These are phyloP conservation scores for Cossypha niveicapilla DNA, from an alignment of 2,797 vertebrate species.

Conservation along the genomic window DNA sequence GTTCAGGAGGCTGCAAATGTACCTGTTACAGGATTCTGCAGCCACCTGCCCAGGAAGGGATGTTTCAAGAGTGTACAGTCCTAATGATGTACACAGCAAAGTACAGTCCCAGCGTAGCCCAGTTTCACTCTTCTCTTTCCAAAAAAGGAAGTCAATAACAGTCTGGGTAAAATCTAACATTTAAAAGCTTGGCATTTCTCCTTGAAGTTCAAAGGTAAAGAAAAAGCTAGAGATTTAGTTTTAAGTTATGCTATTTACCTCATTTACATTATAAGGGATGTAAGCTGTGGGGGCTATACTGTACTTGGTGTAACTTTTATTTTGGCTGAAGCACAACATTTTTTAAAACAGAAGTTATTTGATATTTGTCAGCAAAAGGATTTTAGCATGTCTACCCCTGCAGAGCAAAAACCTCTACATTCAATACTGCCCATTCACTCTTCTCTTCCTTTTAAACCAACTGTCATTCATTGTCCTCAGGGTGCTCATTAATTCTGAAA, in stretches of 20 bases:
- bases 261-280: neutral
- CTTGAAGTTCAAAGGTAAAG: neutral
- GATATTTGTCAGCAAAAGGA: constrained; percentile 54
- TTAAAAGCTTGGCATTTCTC: neutral
- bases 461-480: constrained; percentile 62
- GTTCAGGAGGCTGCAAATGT: neutral
- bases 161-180: neutral
- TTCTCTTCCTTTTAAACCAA: constrained; percentile 65
- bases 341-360: neutral
- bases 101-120: neutral
- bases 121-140: neutral
- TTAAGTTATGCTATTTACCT: neutral
- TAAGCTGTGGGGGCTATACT: neutral
- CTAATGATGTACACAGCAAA: neutral
- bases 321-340: neutral
- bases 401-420: constrained; percentile 32
- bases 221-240: neutral
- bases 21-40: neutral
- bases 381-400: constrained; percentile 19
- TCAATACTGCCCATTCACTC: constrained; percentile 23
- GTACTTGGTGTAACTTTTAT: neutral
- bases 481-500: constrained; percentile 71
- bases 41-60: neutral
- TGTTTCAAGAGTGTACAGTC: neutral
- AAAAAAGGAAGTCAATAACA: neutral